These are phyloP conservation scores for Cariama cristata DNA, from an alignment of 2,113 vertebrate species.

Conservation along the genomic window DNA sequence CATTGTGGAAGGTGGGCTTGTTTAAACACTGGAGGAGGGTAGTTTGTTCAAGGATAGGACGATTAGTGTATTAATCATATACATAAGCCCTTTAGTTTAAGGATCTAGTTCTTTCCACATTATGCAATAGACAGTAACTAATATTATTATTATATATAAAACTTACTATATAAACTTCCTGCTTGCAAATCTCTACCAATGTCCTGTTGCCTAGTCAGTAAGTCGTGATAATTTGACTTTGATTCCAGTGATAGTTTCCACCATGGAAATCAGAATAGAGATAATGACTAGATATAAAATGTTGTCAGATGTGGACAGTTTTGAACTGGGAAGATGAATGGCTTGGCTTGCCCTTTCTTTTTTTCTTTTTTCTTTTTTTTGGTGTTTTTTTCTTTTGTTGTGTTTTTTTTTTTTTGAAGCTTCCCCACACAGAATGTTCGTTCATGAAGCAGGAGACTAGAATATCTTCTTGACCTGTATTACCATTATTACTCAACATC, in stretches of 20 bases:
- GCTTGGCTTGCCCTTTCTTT: neutral
- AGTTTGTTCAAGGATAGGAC: neutral
- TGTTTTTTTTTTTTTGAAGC: neutral
- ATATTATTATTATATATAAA: neutral
- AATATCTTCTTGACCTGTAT: slow-evolving; percentile 41
- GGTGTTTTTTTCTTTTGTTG: neutral
- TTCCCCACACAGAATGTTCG: neutral
- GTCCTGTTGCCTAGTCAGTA: neutral
- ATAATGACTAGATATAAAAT: neutral
- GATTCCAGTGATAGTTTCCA: neutral
- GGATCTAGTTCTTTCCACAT: neutral
- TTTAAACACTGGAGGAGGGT: neutral
- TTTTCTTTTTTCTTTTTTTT: neutral
- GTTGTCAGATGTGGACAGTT: neutral
- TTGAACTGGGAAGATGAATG: neutral
- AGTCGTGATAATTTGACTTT: neutral
- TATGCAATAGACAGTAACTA: neutral
- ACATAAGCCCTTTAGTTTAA: neutral
- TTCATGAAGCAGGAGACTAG: neutral
- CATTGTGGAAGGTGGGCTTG: neutral
- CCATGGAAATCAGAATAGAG: neutral
- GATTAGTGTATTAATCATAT: neutral
- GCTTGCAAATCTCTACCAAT: neutral
- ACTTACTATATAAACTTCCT: neutral
- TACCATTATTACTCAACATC: slow-evolving; percentile 42